A percentile compares a stretch with the other conserved stretches of the same genome.
These are phyloP conservation scores for Rhinoptilus africanus DNA, from an alignment of 2,113 vertebrate genomes.

Conservation along the genomic window DNA sequence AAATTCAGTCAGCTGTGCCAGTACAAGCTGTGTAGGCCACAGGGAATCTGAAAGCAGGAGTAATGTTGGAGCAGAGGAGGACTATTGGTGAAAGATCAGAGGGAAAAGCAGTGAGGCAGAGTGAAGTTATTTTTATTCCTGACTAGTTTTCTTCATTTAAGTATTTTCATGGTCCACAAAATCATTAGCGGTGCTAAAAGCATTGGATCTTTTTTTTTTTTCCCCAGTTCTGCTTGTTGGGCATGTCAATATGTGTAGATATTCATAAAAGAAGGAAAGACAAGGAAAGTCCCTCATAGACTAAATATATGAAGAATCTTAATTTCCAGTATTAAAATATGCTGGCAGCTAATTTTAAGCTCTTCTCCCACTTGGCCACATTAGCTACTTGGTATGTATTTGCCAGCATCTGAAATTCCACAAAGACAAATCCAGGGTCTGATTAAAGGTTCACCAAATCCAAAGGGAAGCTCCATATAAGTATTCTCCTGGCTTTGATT, in stretches of 20 bases:
- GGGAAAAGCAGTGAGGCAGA: background rate
- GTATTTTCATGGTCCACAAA: background rate
- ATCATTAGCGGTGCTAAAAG: background rate
- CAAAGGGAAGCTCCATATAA: background rate
- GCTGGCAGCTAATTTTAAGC: background rate
- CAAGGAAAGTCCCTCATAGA: background rate
- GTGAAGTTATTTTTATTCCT: slow-evolving; percentile 25
- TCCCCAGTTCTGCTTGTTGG: background rate
- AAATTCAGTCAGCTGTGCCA: background rate
- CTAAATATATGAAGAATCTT: background rate
- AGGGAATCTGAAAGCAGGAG: background rate
- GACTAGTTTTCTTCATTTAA: background rate
- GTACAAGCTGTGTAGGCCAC: background rate
- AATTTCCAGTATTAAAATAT: slow-evolving; percentile 11
- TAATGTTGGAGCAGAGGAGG: background rate
- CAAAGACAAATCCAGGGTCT: background rate
- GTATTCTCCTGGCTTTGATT: background rate
- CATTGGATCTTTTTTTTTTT: background rate
- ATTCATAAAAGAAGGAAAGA: background rate
- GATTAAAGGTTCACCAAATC: background rate
- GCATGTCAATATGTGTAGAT: background rate
- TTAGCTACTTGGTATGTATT: background rate
- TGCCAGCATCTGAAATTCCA: background rate
- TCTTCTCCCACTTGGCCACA: background rate
- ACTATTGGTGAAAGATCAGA: background rate